Evolutionary conservation across 2,113 vertebrate genomes (phyloP).

Genomic region (Python bivittatus): DNA sequence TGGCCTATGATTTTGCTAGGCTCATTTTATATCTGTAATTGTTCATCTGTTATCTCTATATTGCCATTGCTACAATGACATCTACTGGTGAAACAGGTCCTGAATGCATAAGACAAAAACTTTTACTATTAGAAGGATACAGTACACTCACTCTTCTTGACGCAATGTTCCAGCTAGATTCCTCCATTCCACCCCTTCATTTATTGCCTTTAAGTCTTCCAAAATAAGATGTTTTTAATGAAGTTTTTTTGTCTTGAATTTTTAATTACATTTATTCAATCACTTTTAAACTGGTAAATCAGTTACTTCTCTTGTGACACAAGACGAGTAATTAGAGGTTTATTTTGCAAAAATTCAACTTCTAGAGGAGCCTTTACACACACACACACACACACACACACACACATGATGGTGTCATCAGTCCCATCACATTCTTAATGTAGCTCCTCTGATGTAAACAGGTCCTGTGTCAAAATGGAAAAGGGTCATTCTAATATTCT

Average conservation of each 20-base stretch:
- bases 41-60: slow-evolving; percentile 13
- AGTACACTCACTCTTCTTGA: neutral
- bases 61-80: slow-evolving; percentile 60
- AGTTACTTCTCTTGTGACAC: no score
- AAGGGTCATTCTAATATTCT: neutral
- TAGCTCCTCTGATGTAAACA: neutral
- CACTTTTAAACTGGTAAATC: no score
- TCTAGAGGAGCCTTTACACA: neutral
- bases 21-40: neutral
- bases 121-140: neutral
- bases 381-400: no score
- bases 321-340: no score
- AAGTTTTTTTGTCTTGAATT: no score
- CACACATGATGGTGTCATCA: no score
- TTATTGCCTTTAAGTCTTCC: no score
- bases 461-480: neutral
- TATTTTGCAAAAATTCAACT: no score
- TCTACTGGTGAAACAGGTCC: slow-evolving; percentile 64
- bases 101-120: slow-evolving; percentile 24
- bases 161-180: no score
- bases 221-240: no score
- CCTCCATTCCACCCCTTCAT: no score
- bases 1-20: neutral
- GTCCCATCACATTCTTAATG: neutral
- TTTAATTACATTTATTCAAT: no score